These are phyloP conservation scores for Lethenteron camtschaticum DNA, from an alignment of 2,113 vertebrate genomes.

Conservation along the genomic window DNA sequence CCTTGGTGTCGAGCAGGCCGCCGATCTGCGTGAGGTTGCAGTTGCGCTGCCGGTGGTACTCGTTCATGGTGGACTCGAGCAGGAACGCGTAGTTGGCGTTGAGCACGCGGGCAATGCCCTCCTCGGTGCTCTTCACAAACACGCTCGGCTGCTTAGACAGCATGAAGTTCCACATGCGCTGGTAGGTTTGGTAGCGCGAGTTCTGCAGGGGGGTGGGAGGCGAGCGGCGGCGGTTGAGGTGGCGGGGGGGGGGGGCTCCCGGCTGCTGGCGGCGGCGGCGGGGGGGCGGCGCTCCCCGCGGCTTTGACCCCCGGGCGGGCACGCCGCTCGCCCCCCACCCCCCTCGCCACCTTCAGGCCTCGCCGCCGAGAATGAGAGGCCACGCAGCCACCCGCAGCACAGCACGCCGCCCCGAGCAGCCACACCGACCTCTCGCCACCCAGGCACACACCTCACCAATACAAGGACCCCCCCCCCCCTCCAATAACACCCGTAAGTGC, in stretches of 20 bases:
- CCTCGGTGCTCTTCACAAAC: slow-evolving; percentile 67
- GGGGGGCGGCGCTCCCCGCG: not conserved
- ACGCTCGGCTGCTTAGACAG: slow-evolving; percentile 65
- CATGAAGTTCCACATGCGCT: slow-evolving; percentile 87
- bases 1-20: slow-evolving; percentile 63
- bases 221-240: not conserved
- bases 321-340: too few relatives aligned
- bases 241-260: not conserved
- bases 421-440: too few relatives aligned
- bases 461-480: too few relatives aligned
- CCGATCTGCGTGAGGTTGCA: slow-evolving; percentile 65
- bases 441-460: too few relatives aligned
- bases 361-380: too few relatives aligned
- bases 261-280: not conserved
- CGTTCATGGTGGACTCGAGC: slow-evolving; percentile 71
- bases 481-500: too few relatives aligned
- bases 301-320: too few relatives aligned
- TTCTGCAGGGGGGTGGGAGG: slow-evolving; percentile 23
- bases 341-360: too few relatives aligned
- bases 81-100: slow-evolving; percentile 69
- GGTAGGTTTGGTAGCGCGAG: slow-evolving; percentile 62
- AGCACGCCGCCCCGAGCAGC: too few relatives aligned
- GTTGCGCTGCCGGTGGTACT: slow-evolving; percentile 59
- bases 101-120: slow-evolving; percentile 55
- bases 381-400: too few relatives aligned